Conservation (phyloP, 64 coral and sea anemone species). For the Actinia equina region DNA sequence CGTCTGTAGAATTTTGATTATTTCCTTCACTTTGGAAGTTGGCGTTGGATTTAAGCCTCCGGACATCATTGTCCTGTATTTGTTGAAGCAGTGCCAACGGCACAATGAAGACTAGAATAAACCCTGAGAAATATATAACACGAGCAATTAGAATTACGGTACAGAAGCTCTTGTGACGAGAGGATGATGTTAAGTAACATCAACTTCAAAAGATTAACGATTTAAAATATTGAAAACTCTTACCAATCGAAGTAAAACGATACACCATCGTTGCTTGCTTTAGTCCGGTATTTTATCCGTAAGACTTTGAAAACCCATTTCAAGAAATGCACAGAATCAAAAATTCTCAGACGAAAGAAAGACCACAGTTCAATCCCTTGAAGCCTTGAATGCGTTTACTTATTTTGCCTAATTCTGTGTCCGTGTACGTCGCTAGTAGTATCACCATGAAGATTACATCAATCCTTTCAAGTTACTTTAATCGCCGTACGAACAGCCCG, state of each 20-base stretch:
- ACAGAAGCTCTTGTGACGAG: neutral
- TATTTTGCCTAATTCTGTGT: too few species aligned
- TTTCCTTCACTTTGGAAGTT: neutral
- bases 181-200: neutral
- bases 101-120: neutral
- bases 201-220: neutral
- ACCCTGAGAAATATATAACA: neutral
- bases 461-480: neutral
- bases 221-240: neutral
- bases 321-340: neutral
- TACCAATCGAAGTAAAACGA: neutral
- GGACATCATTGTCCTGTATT: neutral
- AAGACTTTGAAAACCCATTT: neutral
- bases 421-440: too few species aligned
- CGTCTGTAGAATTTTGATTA: neutral
- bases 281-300: neutral
- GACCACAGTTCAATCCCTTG: too few species aligned
- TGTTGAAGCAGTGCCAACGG: neutral
- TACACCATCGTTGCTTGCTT: neutral
- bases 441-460: too few species aligned
- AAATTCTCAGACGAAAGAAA: too few species aligned
- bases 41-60: neutral
- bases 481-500: neutral
- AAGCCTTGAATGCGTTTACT: too few species aligned
- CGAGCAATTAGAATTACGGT: neutral